Conservation (phyloP, 2,888 invertebrate species). For the Drosophila austrosaltans region DNA sequence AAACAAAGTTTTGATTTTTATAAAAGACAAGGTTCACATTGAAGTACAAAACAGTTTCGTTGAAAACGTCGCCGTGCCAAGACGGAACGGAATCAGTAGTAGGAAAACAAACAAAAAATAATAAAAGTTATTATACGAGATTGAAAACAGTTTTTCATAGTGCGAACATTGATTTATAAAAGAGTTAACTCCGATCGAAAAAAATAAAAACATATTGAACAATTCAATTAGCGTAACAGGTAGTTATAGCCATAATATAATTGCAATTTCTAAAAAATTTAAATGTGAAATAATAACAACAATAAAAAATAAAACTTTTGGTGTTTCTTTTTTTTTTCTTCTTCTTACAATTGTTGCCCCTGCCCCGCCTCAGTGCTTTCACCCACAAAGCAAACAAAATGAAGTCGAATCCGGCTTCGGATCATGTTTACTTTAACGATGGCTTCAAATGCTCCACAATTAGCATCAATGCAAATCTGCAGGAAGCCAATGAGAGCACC, state of each 20-base stretch:
- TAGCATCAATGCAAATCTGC: conserved; percentile 78
- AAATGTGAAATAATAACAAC: conserved; percentile 3
- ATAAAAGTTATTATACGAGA: not conserved
- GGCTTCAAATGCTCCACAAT: conserved; percentile 82
- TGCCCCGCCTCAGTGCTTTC: not conserved
- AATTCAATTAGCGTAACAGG: not conserved
- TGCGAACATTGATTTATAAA: not conserved
- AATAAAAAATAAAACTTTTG: not conserved
- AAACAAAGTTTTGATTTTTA: conserved; percentile 64
- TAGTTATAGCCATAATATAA: not conserved
- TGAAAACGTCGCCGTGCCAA: conserved; percentile 66
- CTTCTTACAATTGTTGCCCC: not conserved
- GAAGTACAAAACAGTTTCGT: conserved; percentile 74
- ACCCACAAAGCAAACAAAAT: conserved; percentile 54
- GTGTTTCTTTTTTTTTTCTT: conserved; percentile 17
- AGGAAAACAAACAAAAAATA: not conserved
- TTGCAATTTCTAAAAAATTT: not conserved
- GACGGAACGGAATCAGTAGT: conserved; percentile 32
- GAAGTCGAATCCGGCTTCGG: conserved; percentile 78
- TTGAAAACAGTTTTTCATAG: not conserved
- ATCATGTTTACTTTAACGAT: conserved; percentile 83
- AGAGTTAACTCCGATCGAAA: not conserved
- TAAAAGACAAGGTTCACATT: conserved; percentile 77
- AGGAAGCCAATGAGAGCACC: conserved; percentile 79
- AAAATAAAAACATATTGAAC: not conserved